Percentiles rank a stretch among this genome's conserved stretches.
phyloP scores from a whole-genome alignment of 2,797 vertebrate species.

The Poecilia velifera region DNA sequence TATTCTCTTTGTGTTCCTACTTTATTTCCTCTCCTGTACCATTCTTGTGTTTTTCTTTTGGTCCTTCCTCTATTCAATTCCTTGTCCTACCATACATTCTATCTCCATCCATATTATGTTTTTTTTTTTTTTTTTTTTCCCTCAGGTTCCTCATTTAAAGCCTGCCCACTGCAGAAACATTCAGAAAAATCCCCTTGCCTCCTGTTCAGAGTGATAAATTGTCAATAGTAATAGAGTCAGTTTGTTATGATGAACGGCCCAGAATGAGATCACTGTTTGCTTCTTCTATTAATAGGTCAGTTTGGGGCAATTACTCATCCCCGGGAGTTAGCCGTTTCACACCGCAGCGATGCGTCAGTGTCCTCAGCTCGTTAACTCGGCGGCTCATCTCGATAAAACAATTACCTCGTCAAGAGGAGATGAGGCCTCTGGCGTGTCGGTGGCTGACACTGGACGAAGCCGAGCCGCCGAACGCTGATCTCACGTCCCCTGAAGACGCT shows the following conservation, averaged over 20 bases:
- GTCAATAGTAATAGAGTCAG: slow-evolving; percentile 22
- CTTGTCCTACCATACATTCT: neutral
- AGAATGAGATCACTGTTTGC: slow-evolving; percentile 67
- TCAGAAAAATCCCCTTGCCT: neutral
- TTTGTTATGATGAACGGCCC: slow-evolving; percentile 35
- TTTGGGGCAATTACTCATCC: slow-evolving; percentile 45
- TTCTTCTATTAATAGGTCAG: slow-evolving; percentile 51
- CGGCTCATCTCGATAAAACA: slow-evolving; percentile 65
- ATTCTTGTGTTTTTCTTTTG: neutral
- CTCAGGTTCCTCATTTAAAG: neutral
- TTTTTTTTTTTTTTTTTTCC: neutral
- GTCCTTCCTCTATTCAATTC: neutral
- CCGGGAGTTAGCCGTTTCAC: slow-evolving; percentile 14
- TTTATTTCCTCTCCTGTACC: neutral
- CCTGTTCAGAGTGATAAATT: slow-evolving; percentile 33
- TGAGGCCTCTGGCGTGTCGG: slow-evolving; percentile 37
- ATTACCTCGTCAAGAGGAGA: slow-evolving; percentile 57
- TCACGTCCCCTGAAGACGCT: slow-evolving; percentile 57
- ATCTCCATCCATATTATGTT: neutral
- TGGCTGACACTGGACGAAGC: slow-evolving; percentile 38
- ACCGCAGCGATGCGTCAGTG: slow-evolving; percentile 45
- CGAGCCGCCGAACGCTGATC: slow-evolving; percentile 54
- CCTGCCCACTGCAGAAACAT: neutral
- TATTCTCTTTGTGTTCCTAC: neutral
- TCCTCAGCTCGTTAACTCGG: slow-evolving; percentile 33